A percentile compares a stretch with the other conserved stretches of the same genome.
Evolutionary conservation across 2,888 invertebrate genomes (phyloP).

Genomic region (Xanthorhoe spadicearia): DNA sequence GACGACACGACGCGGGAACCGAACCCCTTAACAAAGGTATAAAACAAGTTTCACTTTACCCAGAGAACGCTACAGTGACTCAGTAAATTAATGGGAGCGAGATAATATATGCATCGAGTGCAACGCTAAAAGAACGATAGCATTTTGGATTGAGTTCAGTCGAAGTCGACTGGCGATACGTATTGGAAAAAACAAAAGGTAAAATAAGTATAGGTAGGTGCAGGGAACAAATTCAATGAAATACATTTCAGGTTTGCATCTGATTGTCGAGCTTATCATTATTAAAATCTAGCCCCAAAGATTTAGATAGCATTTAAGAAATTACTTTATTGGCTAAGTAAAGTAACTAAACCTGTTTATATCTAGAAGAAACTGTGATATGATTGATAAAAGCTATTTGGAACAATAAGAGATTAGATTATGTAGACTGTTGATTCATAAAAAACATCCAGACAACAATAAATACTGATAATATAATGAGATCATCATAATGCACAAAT

Average conservation of each 20-base stretch:
- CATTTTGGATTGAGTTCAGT: constrained; percentile 4
- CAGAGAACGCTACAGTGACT: constrained; percentile 40
- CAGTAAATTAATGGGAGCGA: constrained; percentile 38
- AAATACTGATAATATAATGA: constrained; percentile 10
- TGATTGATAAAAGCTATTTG: constrained; percentile 4
- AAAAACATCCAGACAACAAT: not conserved
- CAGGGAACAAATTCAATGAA: not conserved
- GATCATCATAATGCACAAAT: not conserved
- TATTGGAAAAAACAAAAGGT: not conserved
- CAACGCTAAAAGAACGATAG: constrained; percentile 24
- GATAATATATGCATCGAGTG: constrained; percentile 36
- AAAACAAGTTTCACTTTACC: constrained; percentile 55
- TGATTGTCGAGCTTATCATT: too few relatives aligned
- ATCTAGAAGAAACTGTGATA: constrained; percentile 6
- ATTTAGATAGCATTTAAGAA: too few relatives aligned
- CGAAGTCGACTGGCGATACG: not conserved
- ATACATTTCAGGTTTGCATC: not conserved
- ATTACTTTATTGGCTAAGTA: not conserved
- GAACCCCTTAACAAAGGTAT: constrained; percentile 66
- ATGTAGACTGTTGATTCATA: not conserved
- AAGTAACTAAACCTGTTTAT: not conserved
- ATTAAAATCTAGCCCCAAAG: too few relatives aligned
- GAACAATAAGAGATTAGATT: constrained; percentile 27
- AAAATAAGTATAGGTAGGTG: not conserved
- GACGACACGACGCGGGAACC: constrained; percentile 71